Evolutionary conservation across 2,888 invertebrate species (phyloP).

Genomic region (Dryomyza anilis): DNA sequence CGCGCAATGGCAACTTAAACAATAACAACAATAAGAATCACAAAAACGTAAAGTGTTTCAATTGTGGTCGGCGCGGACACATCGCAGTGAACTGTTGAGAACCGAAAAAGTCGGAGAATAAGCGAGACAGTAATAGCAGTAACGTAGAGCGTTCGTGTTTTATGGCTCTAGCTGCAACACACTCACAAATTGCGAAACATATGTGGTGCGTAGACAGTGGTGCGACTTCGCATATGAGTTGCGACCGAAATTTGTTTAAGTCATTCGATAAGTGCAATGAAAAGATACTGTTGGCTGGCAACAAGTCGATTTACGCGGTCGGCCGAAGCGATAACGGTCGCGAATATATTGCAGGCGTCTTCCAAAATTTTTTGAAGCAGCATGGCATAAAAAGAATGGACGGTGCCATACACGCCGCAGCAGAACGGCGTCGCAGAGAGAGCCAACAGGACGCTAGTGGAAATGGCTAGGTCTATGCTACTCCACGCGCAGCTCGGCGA

Average conservation of each 20-base stretch:
- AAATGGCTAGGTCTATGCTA: slow-evolving; percentile 46
- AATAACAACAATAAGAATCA: background rate
- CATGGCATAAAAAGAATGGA: slow-evolving; percentile 33
- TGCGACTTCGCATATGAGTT: slow-evolving; percentile 27
- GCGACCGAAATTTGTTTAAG: slow-evolving; percentile 17
- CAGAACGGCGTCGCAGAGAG: slow-evolving; percentile 39
- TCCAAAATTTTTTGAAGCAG: slow-evolving; percentile 28
- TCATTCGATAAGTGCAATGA: slow-evolving; percentile 12
- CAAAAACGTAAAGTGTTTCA: slow-evolving; percentile 16
- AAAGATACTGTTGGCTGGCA: slow-evolving; percentile 18
- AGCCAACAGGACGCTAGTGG: slow-evolving; percentile 36
- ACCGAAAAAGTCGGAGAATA: too few species aligned
- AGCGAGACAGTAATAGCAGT: too few species aligned
- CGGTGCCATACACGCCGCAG: slow-evolving; percentile 37
- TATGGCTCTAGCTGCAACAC: too few species aligned
- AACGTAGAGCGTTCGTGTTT: too few species aligned
- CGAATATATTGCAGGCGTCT: too few species aligned
- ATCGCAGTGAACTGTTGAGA: slow-evolving; percentile 3
- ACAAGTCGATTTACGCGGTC: slow-evolving; percentile 17
- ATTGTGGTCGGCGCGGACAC: slow-evolving; percentile 17
- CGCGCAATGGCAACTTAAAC: too few species aligned
- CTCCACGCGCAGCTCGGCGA: slow-evolving; percentile 37
- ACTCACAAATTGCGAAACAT: too few species aligned
- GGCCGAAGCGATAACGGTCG: too few species aligned
- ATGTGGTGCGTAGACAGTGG: slow-evolving; percentile 29